phyloP scores from a whole-genome alignment of 2,113 vertebrate genomes.

The Panthera tigris region DNA sequence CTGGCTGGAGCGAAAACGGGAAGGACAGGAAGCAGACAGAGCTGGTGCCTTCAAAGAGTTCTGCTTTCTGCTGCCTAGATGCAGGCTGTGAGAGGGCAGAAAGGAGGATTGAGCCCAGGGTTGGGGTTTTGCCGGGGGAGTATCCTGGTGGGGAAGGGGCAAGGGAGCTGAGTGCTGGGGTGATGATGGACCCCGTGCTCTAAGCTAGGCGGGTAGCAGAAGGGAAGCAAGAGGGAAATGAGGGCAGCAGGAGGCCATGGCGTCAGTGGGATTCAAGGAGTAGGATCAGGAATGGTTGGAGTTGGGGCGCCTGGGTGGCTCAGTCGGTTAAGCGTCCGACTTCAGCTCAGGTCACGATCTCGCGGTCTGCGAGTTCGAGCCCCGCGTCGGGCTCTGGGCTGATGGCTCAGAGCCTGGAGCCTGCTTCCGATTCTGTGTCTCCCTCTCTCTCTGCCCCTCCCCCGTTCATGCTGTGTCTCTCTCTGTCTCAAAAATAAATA shows the following conservation, averaged over 20 bases:
- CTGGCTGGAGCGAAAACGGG: background rate
- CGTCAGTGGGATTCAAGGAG: background rate
- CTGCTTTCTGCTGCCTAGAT: background rate
- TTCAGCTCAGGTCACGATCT: too few relatives aligned
- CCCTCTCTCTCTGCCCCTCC: too few relatives aligned
- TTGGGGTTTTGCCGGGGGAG: background rate
- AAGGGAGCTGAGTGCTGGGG: too few relatives aligned
- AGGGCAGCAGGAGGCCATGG: background rate
- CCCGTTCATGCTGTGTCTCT: too few relatives aligned
- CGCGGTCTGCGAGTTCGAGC: too few relatives aligned
- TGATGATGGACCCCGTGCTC: background rate
- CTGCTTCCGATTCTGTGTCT: too few relatives aligned
- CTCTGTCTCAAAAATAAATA: too few relatives aligned
- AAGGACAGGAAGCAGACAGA: background rate
- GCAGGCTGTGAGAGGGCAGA: background rate
- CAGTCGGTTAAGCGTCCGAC: too few relatives aligned
- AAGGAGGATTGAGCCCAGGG: background rate
- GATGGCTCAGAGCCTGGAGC: too few relatives aligned
- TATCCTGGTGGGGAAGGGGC: background rate
- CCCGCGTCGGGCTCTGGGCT: too few relatives aligned
- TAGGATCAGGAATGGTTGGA: background rate
- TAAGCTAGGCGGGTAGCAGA: background rate
- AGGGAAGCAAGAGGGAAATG: background rate
- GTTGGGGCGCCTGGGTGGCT: too few relatives aligned
- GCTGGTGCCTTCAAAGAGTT: background rate